Base-by-base conservation (phyloP, 2,797 vertebrate genomes). In the Capromys pilorides region DNA sequence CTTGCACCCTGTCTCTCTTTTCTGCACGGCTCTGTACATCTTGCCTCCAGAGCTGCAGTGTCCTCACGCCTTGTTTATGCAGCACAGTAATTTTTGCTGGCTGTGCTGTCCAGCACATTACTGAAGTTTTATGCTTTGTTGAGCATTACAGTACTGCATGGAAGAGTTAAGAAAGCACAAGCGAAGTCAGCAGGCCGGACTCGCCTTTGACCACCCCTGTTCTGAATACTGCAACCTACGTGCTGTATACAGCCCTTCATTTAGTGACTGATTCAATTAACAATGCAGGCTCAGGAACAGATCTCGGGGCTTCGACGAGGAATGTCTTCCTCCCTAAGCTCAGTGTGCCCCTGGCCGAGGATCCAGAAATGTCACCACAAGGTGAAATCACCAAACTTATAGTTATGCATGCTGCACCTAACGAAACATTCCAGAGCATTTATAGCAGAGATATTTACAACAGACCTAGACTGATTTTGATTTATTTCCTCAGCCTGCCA, bases 271-370 rank as follows among this genome's bases (percentile, higher is more conserved):
- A 45, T 26, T 45, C 13, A 16, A 12, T 45, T 75, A 45, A 45
- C 2, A 12, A 11, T 22, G 24, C 26, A 16, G 39, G 28, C 6
- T 4, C 24, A 28, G 39, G 24, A 45, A 41, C 24, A 14, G 24
- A 26, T 16, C 71, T 45, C 39, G 6, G 39, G 6, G 1, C 0
- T 41, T 45, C 11, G 13, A 28, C 13, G 2, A 28, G 39, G 41
- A 13, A 16, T 41, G 39, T 26, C 39, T 67, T 41, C 13, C 86
- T 75, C 36, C 12, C 77, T 39, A 13, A 64, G 19, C 83, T 13
- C 26, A 33, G 77, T 14, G 0, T 12, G 24, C 8, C 2, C 2
- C 2, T 31, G 2, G 19, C 31, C 18, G 14, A 0, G n/a, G n/a
- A 62, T n/a, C 86, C 21, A 57, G 49, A 71, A 67, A 54, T 39